These are phyloP conservation scores for Baccha elongata DNA, from an alignment of 2,888 invertebrate genomes.

Conservation along the genomic window DNA sequence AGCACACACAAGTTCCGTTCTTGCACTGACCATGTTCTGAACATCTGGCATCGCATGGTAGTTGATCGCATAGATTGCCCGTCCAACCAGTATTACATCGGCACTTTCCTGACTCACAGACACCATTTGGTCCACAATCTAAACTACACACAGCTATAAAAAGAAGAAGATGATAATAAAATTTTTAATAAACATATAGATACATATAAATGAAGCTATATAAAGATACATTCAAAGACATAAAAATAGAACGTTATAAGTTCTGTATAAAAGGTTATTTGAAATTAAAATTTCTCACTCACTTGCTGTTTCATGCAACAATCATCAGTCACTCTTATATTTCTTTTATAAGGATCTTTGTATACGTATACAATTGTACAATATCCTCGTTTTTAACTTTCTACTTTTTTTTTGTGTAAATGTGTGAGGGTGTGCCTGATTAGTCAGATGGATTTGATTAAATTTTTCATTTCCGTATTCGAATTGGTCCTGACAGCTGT, in stretches of 20 bases:
- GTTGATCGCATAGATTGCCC: slow-evolving; percentile 94
- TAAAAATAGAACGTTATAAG: not conserved
- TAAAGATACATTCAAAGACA: not conserved
- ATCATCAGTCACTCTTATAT: slow-evolving; percentile 61
- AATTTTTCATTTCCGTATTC: slow-evolving; percentile 74
- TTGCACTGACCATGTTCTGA: slow-evolving; percentile 97
- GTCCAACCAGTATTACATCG: slow-evolving; percentile 97
- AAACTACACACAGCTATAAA: slow-evolving; percentile 92
- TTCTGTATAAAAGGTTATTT: slow-evolving; percentile 68
- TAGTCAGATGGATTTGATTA: slow-evolving; percentile 74
- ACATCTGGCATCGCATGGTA: slow-evolving; percentile 95
- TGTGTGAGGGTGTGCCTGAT: slow-evolving; percentile 60
- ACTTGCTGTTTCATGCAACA: slow-evolving; percentile 50
- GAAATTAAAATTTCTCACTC: slow-evolving; percentile 74
- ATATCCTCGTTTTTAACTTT: slow-evolving; percentile 12
- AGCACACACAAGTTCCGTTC: slow-evolving; percentile 98
- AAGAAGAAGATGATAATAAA: slow-evolving; percentile 31
- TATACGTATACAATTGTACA: slow-evolving; percentile 41
- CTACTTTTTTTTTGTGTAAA: not conserved
- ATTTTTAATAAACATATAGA: slow-evolving; percentile 13
- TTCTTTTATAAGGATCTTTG: no score
- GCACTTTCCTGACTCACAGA: slow-evolving; percentile 95
- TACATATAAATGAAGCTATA: not conserved
- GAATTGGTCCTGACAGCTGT: slow-evolving; percentile 63
- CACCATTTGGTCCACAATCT: slow-evolving; percentile 97